Conservation (phyloP, 2,888 invertebrate genomes). For the Nomada flava region DNA sequence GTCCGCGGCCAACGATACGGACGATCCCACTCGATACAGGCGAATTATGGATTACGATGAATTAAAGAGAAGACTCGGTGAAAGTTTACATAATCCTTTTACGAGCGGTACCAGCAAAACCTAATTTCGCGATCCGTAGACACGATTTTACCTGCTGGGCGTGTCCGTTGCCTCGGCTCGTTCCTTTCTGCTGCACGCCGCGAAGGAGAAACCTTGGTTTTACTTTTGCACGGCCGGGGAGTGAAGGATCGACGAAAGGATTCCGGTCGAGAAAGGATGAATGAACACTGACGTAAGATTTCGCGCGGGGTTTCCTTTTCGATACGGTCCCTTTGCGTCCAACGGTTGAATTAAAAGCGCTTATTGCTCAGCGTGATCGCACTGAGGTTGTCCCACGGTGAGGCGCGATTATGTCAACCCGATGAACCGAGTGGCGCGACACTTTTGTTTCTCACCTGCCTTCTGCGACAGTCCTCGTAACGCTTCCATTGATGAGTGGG, state of each 20-base stretch:
- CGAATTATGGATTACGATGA: neutral
- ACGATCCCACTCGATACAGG: no score
- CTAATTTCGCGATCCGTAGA: slow-evolving; percentile 43
- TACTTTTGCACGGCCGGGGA: slow-evolving; percentile 72
- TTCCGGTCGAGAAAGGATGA: slow-evolving; percentile 71
- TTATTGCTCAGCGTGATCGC: no score
- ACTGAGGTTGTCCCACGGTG: neutral
- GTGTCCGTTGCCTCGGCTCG: slow-evolving; percentile 56
- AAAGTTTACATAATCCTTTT: slow-evolving; percentile 62
- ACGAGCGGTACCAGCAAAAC: slow-evolving; percentile 23
- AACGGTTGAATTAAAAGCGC: neutral
- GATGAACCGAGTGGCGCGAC: slow-evolving; percentile 10
- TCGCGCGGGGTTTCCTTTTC: slow-evolving; percentile 48
- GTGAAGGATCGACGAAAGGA: slow-evolving; percentile 70
- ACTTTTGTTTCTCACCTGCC: neutral
- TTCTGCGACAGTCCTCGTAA: neutral
- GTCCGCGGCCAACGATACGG: no score
- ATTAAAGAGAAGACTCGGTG: slow-evolving; percentile 11
- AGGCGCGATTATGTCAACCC: slow-evolving; percentile 19
- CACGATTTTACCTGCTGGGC: slow-evolving; percentile 60
- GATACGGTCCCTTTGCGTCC: slow-evolving; percentile 45
- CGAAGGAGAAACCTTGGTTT: slow-evolving; percentile 73
- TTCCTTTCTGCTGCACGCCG: slow-evolving; percentile 40
- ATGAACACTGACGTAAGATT: slow-evolving; percentile 71
- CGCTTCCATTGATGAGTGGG: no score